Conservation (phyloP, 2,888 invertebrate species). For the Arctia plantaginis region DNA sequence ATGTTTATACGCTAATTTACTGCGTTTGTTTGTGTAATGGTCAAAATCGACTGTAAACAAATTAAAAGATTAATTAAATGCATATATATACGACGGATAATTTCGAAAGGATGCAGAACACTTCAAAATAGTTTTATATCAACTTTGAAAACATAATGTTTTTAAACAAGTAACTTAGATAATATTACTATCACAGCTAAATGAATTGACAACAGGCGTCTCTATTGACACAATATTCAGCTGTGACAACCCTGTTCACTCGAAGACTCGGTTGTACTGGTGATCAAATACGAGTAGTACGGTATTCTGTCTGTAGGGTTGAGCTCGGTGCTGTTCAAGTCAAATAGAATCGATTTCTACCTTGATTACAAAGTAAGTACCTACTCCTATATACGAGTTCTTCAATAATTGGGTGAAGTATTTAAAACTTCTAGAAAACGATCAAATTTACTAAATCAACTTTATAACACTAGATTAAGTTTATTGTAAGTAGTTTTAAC, state of each 20-base stretch:
- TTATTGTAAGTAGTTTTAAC: neutral
- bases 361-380: neutral
- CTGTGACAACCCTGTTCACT: neutral
- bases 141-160: neutral
- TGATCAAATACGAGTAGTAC: neutral
- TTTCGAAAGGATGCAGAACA: neutral
- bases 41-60: neutral
- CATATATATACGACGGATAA: neutral
- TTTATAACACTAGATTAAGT: neutral
- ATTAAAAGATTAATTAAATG: neutral
- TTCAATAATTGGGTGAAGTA: neutral
- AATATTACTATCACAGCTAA: neutral
- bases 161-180: neutral
- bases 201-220: neutral
- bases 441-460: neutral
- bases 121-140: neutral
- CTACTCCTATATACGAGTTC: neutral
- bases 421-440: neutral
- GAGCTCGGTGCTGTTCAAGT: neutral
- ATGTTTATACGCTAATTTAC: neutral
- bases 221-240: neutral
- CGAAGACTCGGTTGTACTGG: neutral
- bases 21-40: neutral
- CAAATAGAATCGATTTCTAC: neutral
- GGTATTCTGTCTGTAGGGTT: neutral